These are phyloP conservation scores for Amblyteles armatorius DNA, from an alignment of 2,888 invertebrate species.

Conservation along the genomic window DNA sequence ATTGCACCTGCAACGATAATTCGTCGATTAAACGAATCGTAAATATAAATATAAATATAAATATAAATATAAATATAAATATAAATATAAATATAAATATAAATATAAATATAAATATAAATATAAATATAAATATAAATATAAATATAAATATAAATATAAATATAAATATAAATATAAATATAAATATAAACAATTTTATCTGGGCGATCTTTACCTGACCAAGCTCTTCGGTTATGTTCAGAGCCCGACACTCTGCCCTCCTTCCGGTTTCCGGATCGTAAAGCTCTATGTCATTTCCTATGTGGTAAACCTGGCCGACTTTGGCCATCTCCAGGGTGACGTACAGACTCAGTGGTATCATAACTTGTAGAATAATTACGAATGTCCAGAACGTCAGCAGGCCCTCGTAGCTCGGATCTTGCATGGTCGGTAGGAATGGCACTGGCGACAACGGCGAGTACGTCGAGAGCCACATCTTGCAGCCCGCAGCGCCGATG, in stretches of 20 bases:
- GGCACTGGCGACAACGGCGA: conserved; percentile 85
- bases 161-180: no score
- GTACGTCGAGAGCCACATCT: conserved; percentile 92
- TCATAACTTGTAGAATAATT: conserved; percentile 98
- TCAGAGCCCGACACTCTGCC: conserved; percentile 96
- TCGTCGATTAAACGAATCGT: neutral
- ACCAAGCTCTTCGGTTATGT: conserved; percentile 98
- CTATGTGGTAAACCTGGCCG: conserved; percentile 97
- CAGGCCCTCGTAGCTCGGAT: conserved; percentile 91
- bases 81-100: neutral
- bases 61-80: no score
- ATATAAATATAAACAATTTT: no score
- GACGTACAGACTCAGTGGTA: conserved; percentile 98
- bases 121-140: no score
- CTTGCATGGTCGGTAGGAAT: conserved; percentile 88
- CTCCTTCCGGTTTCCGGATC: conserved; percentile 93
- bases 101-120: neutral
- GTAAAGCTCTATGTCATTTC: conserved; percentile 94
- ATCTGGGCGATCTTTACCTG: conserved; percentile 87
- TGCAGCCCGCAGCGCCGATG: conserved; percentile 96
- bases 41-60: neutral
- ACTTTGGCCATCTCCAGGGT: conserved; percentile 98
- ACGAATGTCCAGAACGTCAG: conserved; percentile 98
- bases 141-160: no score
- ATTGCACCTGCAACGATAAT: conserved; percentile 87